Percentiles rank a stretch among this genome's conserved stretches.
Conservation (phyloP, 1,140 invertebrate species). For the Drosophila nikananu region DNA sequence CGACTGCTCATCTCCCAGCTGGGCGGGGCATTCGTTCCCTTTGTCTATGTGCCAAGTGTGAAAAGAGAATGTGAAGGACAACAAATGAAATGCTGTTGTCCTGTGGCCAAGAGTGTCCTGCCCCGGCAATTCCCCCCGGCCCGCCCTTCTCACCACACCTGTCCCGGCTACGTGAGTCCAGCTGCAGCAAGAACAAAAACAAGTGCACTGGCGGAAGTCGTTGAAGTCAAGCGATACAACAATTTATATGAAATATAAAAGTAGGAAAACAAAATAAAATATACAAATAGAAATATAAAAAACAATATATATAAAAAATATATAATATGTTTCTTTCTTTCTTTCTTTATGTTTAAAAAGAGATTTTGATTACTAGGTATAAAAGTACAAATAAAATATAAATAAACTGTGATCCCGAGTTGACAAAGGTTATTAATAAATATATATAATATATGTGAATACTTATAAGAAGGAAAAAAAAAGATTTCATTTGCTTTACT, state of each 20-base stretch:
- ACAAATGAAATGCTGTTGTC: constrained; percentile 77
- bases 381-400: too few species aligned
- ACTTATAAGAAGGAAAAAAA: too few species aligned
- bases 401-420: too few species aligned
- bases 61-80: constrained; percentile 79
- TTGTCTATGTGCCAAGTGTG: constrained; percentile 73
- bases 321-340: not conserved
- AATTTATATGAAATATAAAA: not conserved
- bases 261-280: too few species aligned
- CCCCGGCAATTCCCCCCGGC: not conserved
- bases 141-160: constrained; percentile 1
- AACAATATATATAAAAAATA: not conserved
- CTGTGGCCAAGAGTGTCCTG: constrained; percentile 42
- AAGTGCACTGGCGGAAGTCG: not conserved
- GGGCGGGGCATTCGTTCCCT: constrained; percentile 48
- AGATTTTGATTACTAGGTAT: too few species aligned
- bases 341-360: too few species aligned
- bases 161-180: constrained; percentile 24
- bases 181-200: constrained; percentile 10
- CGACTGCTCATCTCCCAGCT: constrained; percentile 25
- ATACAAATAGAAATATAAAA: not conserved
- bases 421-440: not conserved
- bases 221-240: fast-evolving
- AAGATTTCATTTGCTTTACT: not conserved
- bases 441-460: not conserved